phyloP scores from a whole-genome alignment of 2,888 invertebrate genomes.

The Caenorhabditis angaria region DNA sequence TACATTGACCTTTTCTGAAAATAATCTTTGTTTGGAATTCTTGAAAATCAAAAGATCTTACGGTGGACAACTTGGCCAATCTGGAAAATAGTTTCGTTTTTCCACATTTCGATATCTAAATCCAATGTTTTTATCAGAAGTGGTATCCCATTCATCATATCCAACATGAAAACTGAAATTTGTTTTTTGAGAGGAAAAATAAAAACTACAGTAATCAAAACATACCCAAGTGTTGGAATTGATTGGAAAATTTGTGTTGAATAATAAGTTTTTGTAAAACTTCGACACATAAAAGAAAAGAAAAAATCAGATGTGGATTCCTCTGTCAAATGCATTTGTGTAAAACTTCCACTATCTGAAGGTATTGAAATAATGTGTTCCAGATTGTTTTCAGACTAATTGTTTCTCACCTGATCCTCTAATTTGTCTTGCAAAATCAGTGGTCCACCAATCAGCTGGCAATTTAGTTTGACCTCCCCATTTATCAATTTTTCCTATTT shows the following conservation, averaged over 20 bases:
- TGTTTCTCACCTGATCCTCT: constrained; percentile 57
- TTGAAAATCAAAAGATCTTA: constrained; percentile 20
- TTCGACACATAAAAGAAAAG: constrained; percentile 59
- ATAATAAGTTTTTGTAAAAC: constrained; percentile 46
- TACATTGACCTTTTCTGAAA: constrained; percentile 33
- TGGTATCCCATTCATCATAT: constrained; percentile 63
- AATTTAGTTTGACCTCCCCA: constrained; percentile 56
- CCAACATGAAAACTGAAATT: constrained; percentile 44
- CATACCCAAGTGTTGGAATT: constrained; percentile 45
- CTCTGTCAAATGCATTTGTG: constrained; percentile 45
- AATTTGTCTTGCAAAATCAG: constrained; percentile 51
- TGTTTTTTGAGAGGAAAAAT: constrained; percentile 6
- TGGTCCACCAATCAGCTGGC: constrained; percentile 62
- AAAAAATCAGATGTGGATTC: constrained; percentile 45
- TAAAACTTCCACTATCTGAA: constrained; percentile 61
- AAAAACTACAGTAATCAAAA: neutral
- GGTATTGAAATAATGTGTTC: neutral
- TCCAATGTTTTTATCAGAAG: constrained; percentile 56
- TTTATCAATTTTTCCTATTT: constrained; percentile 52
- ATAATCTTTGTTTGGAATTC: too few species aligned
- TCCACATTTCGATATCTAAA: constrained; percentile 66
- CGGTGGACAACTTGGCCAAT: constrained; percentile 64
- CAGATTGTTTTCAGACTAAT: too few species aligned
- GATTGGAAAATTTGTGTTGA: constrained; percentile 36
- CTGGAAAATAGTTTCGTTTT: constrained; percentile 60